Conservation (phyloP, 2,888 invertebrate genomes). For the Alloscopus bannaensis region DNA sequence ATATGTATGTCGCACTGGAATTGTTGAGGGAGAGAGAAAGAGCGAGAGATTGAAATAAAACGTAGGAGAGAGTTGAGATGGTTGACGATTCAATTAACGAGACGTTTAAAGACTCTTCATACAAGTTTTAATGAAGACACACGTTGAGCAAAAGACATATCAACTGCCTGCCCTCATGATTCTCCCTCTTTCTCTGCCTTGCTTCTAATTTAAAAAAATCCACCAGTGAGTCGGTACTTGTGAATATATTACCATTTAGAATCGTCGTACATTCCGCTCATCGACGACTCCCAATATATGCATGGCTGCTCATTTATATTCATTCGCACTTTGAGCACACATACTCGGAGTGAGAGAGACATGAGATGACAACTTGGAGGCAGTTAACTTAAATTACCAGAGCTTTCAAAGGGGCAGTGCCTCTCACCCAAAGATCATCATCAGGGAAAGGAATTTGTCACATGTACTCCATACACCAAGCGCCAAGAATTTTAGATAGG, state of each 20-base stretch:
- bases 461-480: too few relatives aligned
- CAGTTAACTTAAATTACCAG: constrained; percentile 57
- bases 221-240: not conserved
- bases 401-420: constrained; percentile 60
- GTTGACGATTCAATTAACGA: constrained; percentile 55
- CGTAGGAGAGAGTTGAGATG: too few relatives aligned
- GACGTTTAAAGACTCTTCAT: constrained; percentile 40
- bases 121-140: constrained; percentile 48
- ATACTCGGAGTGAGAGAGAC: constrained; percentile 37
- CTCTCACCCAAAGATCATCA: too few relatives aligned
- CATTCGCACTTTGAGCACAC: constrained; percentile 33
- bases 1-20: too few relatives aligned
- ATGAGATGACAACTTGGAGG: constrained; percentile 42
- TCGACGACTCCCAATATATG: constrained; percentile 23
- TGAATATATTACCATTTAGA: too few relatives aligned
- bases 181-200: not conserved
- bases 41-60: too few relatives aligned
- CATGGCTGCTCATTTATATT: constrained; percentile 36
- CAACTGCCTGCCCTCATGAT: not conserved
- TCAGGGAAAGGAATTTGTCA: too few relatives aligned
- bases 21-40: too few relatives aligned
- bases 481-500: too few relatives aligned
- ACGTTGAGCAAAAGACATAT: constrained; percentile 24
- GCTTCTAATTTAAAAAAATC: too few relatives aligned
- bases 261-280: not conserved